Base-by-base conservation (phyloP, 2,113 vertebrate genomes). In the Prinia subflava region DNA sequence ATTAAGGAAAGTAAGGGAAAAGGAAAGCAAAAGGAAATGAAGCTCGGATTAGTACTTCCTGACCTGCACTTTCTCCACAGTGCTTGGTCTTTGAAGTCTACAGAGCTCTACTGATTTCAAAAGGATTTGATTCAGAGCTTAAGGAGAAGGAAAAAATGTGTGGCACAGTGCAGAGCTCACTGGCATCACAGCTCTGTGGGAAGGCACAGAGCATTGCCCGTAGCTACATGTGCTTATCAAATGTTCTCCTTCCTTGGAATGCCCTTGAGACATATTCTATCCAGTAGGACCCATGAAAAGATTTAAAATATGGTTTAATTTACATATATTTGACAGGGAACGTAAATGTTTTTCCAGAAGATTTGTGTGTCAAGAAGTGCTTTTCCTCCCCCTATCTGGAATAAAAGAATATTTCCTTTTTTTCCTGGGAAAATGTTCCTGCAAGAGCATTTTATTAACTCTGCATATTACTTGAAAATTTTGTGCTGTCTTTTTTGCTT, bases 301-400 rank as follows among this genome's bases (percentile, higher is more conserved):
- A 57, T 44, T 69, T 64, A 53, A 92, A 94, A 50, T 47, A 87
- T 3, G 1, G 13, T 79, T 92, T 71, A 47, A 82, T 91, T 89
- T 95, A 62, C 67, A 85, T 86, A 42, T 62, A 91, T 89, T 69
- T 87, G 62, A 92, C 42, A 82, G 60, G 62, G 49, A 89, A 95
- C 46, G 49, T n/a, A 92, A 59, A 35, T 9, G 7, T 64, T 75
- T 65, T 87, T 94, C 56, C 44, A 83, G 35, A 63, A 90, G 50
- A 89, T 87, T 47, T 87, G 76, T 1, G 11, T 90, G 42, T 71
- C 35, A 78, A 83, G 81, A 47, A 77, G 78, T 68, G 18, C 25
- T 89, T 79, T 87, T 76, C 28, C 30, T 91, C 42, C 20, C 19
- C 30, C 4, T 41, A 24, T 53, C 31, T 79, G 57, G 49, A 71